A percentile compares a stretch with the other conserved stretches of the same genome.
Evolutionary conservation across 2,113 vertebrate species (phyloP).

Genomic region (Corythaeola cristata): DNA sequence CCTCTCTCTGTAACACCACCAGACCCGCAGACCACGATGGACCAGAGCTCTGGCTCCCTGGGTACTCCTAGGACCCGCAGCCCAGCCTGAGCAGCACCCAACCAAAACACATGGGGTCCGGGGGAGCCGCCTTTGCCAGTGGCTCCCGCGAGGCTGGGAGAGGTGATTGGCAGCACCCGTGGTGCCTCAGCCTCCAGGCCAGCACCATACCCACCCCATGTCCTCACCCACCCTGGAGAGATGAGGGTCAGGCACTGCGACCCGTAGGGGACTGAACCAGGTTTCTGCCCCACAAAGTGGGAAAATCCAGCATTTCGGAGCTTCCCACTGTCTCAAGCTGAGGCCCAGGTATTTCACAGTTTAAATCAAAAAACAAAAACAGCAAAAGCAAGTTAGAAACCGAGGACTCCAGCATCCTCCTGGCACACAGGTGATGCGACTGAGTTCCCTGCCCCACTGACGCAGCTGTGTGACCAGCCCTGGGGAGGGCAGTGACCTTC

Average conservation of each 20-base stretch:
- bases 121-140: background rate
- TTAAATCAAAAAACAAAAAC: background rate
- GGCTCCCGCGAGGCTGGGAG: background rate
- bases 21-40: accelerated
- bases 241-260: accelerated
- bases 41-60: accelerated
- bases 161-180: background rate
- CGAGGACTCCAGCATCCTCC: background rate
- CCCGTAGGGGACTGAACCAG: accelerated
- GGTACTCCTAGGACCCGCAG: background rate
- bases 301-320: background rate
- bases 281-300: background rate
- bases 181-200: background rate
- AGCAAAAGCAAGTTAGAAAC: background rate
- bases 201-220: background rate
- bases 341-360: background rate
- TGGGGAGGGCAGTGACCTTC: background rate
- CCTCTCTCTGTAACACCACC: background rate
- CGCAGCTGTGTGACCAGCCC: background rate
- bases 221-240: background rate
- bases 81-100: background rate
- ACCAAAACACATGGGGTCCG: accelerated
- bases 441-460: background rate
- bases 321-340: background rate
- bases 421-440: background rate